These are phyloP conservation scores for Pterocles burchelli DNA, from an alignment of 2,113 vertebrate species.

Conservation along the genomic window DNA sequence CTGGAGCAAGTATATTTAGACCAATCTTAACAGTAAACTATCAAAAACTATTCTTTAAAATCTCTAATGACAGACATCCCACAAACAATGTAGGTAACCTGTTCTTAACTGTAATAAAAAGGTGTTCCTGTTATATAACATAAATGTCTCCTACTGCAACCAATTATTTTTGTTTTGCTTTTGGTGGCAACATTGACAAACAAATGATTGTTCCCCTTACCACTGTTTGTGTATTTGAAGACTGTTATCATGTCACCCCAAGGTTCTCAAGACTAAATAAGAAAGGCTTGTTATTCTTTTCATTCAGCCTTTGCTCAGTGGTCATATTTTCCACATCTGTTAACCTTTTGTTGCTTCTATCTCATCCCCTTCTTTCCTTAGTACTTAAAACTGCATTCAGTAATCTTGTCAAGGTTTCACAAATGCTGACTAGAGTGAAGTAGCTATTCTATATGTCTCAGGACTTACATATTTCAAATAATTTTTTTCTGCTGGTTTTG, in stretches of 20 bases:
- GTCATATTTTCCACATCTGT: background rate
- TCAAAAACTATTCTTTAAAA: background rate
- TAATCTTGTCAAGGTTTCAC: background rate
- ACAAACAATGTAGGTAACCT: background rate
- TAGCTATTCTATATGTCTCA: background rate
- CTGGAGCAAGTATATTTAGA: background rate
- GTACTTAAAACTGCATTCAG: background rate
- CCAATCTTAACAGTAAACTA: background rate
- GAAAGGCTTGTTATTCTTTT: background rate
- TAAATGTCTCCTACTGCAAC: background rate
- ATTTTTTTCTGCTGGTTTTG: constrained; percentile 14
- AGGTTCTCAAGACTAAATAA: background rate
- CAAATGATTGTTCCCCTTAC: background rate
- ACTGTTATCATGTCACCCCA: background rate
- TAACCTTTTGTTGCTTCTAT: background rate
- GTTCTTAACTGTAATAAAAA: background rate
- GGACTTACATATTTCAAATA: background rate
- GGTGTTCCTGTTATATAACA: background rate
- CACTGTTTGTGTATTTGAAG: background rate
- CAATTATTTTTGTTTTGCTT: background rate
- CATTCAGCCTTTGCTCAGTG: background rate
- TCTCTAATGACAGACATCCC: background rate
- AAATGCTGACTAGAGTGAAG: constrained; percentile 17
- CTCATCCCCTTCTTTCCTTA: background rate
- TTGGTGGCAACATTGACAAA: background rate